Conservation (phyloP, 2,888 invertebrate genomes). For the Crepidodera aurea region DNA sequence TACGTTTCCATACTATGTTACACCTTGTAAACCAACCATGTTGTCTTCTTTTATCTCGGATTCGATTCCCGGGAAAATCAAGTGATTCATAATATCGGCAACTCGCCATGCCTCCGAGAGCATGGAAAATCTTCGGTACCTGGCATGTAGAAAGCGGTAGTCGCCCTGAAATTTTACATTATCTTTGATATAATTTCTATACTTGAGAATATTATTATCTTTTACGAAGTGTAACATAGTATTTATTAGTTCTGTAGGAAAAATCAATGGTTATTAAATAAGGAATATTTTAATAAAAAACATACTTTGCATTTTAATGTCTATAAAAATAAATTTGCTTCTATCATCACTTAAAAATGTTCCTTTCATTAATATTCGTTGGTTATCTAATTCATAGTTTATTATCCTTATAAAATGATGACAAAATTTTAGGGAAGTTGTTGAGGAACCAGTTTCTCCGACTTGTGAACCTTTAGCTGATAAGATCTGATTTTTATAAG, state of each 20-base stretch:
- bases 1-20: conserved; percentile 38
- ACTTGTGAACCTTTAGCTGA: conserved; percentile 65
- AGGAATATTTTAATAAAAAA: neutral
- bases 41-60: too few relatives aligned
- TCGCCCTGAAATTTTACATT: too few relatives aligned
- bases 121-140: too few relatives aligned
- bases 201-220: conserved; percentile 13
- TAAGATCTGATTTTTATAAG: conserved; percentile 69
- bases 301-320: too few relatives aligned
- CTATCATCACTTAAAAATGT: too few relatives aligned
- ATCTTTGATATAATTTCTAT: too few relatives aligned
- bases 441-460: conserved; percentile 57
- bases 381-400: neutral
- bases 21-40: conserved; percentile 29
- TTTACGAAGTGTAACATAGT: conserved; percentile 14
- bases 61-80: too few relatives aligned
- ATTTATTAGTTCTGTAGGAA: conserved; percentile 2
- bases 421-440: conserved; percentile 51
- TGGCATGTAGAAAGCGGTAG: too few relatives aligned
- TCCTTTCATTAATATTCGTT: neutral
- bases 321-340: too few relatives aligned
- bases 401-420: conserved; percentile 37
- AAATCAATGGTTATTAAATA: neutral
- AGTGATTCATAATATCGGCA: too few relatives aligned
- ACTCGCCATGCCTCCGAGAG: too few relatives aligned